phyloP scores from a whole-genome alignment of 2,888 invertebrate species.

The Rhagonycha fulva region DNA sequence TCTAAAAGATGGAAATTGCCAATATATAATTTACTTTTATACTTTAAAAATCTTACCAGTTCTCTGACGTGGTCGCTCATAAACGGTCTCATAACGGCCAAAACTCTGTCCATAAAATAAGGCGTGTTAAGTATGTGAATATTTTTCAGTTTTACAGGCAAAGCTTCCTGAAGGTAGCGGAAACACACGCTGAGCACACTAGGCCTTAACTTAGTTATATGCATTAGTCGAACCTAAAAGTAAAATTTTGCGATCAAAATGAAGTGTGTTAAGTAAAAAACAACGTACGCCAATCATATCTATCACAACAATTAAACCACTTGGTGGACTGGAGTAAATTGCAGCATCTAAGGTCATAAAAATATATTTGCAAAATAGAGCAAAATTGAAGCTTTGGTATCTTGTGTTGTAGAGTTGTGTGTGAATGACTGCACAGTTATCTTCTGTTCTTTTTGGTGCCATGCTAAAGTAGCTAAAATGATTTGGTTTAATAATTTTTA shows the following conservation, averaged over 20 bases:
- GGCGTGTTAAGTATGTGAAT: conserved; percentile 50
- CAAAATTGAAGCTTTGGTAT: conserved; percentile 42
- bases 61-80: conserved; percentile 40
- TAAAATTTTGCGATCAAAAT: neutral
- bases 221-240: conserved; percentile 43
- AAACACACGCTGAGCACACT: conserved; percentile 38
- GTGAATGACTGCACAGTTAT: conserved; percentile 65
- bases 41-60: too few relatives aligned
- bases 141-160: conserved; percentile 50
- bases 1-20: too few relatives aligned
- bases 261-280: neutral
- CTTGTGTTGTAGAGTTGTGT: conserved; percentile 63
- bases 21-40: too few relatives aligned
- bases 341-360: conserved; percentile 55
- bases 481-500: too few relatives aligned
- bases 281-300: conserved; percentile 67
- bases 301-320: conserved; percentile 68
- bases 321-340: conserved; percentile 61
- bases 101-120: conserved; percentile 51
- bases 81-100: conserved; percentile 50
- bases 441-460: conserved; percentile 62
- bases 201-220: conserved; percentile 41
- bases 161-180: conserved; percentile 48
- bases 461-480: conserved; percentile 47
- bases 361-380: conserved; percentile 59